Evolutionary conservation across 2,113 vertebrate genomes (phyloP).

Genomic region (Poeciliopsis occidentalis): DNA sequence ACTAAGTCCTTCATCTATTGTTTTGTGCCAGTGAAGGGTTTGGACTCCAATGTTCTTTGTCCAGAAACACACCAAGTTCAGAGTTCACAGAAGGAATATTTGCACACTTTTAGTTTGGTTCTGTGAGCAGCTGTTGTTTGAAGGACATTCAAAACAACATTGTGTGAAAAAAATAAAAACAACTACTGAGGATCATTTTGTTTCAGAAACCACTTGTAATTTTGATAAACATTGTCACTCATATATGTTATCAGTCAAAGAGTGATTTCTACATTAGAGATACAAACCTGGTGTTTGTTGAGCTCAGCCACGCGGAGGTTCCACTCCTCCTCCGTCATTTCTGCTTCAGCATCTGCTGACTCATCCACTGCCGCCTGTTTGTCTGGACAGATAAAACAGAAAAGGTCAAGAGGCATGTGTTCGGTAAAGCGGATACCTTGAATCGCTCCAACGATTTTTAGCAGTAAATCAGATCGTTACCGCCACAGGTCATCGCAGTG

Average conservation of each 20-base stretch:
- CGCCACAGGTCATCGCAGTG: slow-evolving; percentile 95
- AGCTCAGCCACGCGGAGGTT: slow-evolving; percentile 89
- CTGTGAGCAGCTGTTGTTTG: slow-evolving; percentile 5
- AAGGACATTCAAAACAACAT: background rate
- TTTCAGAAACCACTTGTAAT: background rate
- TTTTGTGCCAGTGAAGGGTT: slow-evolving; percentile 22
- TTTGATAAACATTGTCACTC: background rate
- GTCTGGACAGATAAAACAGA: slow-evolving; percentile 67
- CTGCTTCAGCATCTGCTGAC: slow-evolving; percentile 71
- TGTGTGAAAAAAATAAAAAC: too few relatives aligned
- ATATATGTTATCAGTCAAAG: background rate
- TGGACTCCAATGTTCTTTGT: slow-evolving; percentile 31
- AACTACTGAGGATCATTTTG: background rate
- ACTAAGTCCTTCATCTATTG: background rate
- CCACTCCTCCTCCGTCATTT: slow-evolving; percentile 93
- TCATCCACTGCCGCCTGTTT: slow-evolving; percentile 79
- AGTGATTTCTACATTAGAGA: slow-evolving; percentile 10
- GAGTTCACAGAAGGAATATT: background rate
- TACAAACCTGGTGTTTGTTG: slow-evolving; percentile 94
- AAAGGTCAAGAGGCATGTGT: background rate
- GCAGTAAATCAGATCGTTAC: slow-evolving; percentile 63
- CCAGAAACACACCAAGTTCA: slow-evolving; percentile 3
- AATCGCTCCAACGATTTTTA: background rate
- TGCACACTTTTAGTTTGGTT: background rate
- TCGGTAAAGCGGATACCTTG: background rate